Evolutionary conservation across 2,888 invertebrate species (phyloP).

Genomic region (Noctua janthina): DNA sequence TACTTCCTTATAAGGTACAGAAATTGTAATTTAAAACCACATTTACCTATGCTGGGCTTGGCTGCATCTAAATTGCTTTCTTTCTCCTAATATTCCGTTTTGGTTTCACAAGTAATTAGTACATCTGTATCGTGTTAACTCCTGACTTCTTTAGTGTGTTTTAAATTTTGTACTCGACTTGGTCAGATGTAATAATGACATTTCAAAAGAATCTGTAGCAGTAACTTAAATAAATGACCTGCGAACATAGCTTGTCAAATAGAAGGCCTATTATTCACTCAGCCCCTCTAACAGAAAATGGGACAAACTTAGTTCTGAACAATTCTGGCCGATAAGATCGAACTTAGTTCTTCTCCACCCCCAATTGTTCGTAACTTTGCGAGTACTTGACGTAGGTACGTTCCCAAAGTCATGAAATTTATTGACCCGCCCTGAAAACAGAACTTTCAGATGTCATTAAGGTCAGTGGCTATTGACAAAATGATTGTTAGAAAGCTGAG

Average conservation of each 20-base stretch:
- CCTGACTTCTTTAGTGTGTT: too few relatives aligned
- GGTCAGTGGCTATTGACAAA: conserved; percentile 37
- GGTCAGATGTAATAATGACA: background rate
- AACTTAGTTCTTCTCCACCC: conserved; percentile 30
- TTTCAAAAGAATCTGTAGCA: conserved; percentile 2
- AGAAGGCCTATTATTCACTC: conserved; percentile 24
- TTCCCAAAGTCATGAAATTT: conserved; percentile 33
- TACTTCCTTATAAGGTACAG: too few relatives aligned
- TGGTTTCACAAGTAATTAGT: background rate
- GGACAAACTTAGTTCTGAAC: conserved; percentile 44
- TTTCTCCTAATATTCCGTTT: background rate
- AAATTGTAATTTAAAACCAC: background rate
- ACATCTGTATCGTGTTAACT: background rate
- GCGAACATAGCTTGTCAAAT: background rate
- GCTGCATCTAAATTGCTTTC: background rate
- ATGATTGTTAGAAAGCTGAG: conserved; percentile 22
- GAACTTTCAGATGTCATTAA: conserved; percentile 46
- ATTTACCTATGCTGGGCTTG: background rate
- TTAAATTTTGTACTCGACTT: too few relatives aligned
- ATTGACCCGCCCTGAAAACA: conserved; percentile 38
- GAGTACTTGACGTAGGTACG: conserved; percentile 20
- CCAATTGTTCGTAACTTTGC: conserved; percentile 45
- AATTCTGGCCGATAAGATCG: conserved; percentile 40
- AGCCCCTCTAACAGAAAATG: conserved; percentile 41
- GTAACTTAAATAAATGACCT: background rate